Percentiles rank a stretch among this genome's conserved stretches.
Conservation (phyloP, 2,797 vertebrate genomes). For the Acestrorhynchus altus region DNA sequence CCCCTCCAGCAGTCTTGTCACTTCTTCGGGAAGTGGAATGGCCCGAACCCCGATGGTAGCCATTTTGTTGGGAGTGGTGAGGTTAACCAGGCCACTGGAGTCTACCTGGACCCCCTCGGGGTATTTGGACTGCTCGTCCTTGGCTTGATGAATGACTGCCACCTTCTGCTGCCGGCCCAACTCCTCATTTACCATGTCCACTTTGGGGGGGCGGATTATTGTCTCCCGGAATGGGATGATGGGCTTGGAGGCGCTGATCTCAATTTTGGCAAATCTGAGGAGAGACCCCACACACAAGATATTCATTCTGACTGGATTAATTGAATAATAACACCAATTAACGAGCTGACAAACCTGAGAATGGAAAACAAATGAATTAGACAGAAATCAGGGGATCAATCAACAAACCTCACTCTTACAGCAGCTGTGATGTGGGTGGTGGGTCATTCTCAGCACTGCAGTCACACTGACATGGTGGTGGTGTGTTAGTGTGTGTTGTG, state of each 20-base stretch:
- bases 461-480: too few relatives aligned
- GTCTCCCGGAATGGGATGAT: constrained; percentile 97
- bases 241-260: constrained; percentile 90
- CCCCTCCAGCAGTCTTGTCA: constrained; percentile 87
- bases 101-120: constrained; percentile 87
- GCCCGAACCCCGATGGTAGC: constrained; percentile 87
- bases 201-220: constrained; percentile 90
- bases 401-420: too few relatives aligned
- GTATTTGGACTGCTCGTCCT: constrained; percentile 84
- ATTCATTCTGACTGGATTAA: too few relatives aligned
- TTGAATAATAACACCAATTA: too few relatives aligned
- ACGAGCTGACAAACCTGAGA: too few relatives aligned
- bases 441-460: too few relatives aligned
- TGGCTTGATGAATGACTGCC: constrained; percentile 90
- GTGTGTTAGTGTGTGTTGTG: too few relatives aligned
- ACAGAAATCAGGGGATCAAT: too few relatives aligned
- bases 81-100: constrained; percentile 84
- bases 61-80: constrained; percentile 90
- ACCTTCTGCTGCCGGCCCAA: constrained; percentile 93
- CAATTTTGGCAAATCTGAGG: constrained; percentile 91
- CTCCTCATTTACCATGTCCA: constrained; percentile 99
- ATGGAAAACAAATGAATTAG: too few relatives aligned
- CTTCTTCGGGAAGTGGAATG: constrained; percentile 87
- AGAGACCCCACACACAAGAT: too few relatives aligned
- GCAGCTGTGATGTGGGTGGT: too few relatives aligned